Evolutionary conservation across 2,113 vertebrate species (phyloP), one percentile per base, ranked within the genome.

Genomic region (Zosterops pallidus): DNA sequence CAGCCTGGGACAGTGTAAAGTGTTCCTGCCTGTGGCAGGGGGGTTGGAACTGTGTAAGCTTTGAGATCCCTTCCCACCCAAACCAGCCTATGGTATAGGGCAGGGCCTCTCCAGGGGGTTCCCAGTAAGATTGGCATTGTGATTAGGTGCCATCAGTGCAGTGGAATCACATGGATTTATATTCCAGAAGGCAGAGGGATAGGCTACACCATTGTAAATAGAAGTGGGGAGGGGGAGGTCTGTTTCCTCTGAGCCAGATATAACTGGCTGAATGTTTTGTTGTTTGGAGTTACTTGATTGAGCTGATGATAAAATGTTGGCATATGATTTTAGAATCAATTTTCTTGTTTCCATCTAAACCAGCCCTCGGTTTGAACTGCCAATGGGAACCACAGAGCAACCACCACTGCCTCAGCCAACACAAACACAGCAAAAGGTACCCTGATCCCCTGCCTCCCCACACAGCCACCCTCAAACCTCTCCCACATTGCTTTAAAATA

Each of bases 361-460:
- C 97, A 99, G 99, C 94, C 99, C 99, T 91, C 98, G 99, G 20
- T 99, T 99, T 98, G 99, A 99, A 95, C 97, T 99, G 93, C 99
- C 99, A 7, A 99, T 99, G 99, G 99, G 99, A 96, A 98, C 99
- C 12, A 98, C 98, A 37, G 99, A 99, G 93, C 99, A 99, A 96
- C 99, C 99, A 80, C 99, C 99, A 60, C 97, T 99, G 57, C 99
- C 98, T 26, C 98, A 98, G 70, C 99, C 99, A 90, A 97, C 95
- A 21, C 99, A 98, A 96, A 98, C 98, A 76, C 99, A 99, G 62
- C 96, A 98, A 95, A 99, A 99, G 98, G 99, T 99, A 98, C 90
- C 70, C 55, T 21, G 12, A 49, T 64, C 53, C 28, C 10, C 63
- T 59, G 76, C 63, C 37, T 79, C 46, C 82, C 25, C 35, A 2